Percentiles rank a stretch among this genome's conserved stretches.
Evolutionary conservation across 1,140 invertebrate genomes (phyloP).

Genomic region (Thaumatotibia leucotreta): DNA sequence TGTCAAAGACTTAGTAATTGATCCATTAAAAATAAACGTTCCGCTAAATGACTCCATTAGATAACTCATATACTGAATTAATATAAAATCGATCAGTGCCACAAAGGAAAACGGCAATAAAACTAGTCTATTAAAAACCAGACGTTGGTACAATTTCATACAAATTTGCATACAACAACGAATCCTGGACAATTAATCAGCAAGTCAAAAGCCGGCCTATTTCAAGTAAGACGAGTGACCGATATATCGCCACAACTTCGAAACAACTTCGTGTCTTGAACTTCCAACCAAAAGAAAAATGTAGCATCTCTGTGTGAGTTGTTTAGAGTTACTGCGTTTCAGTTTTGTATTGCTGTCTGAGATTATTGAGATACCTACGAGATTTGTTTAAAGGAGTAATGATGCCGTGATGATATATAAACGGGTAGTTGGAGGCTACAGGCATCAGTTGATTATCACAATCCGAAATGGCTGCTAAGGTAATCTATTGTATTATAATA

Average conservation of each 20-base stretch:
- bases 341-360: no score
- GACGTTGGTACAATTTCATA: not conserved
- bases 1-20: no score
- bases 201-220: slow-evolving; percentile 17
- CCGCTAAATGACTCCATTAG: no score
- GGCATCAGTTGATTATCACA: slow-evolving; percentile 30
- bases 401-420: slow-evolving; percentile 35
- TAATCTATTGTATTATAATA: slow-evolving; percentile 17
- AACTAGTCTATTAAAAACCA: not conserved
- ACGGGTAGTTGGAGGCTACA: not conserved
- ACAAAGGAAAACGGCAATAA: not conserved
- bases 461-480: slow-evolving; percentile 49
- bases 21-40: no score
- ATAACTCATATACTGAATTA: no score
- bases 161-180: not conserved
- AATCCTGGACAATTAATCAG: not conserved
- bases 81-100: no score
- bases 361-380: no score
- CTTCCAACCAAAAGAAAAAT: no score
- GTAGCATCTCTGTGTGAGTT: no score
- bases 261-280: no score
- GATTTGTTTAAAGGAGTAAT: no score
- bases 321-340: no score
- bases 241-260: slow-evolving; percentile 16
- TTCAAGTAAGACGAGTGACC: slow-evolving; percentile 45